These are phyloP conservation scores for Chrysocyon brachyurus DNA, from an alignment of 2,797 vertebrate species.

Conservation along the genomic window DNA sequence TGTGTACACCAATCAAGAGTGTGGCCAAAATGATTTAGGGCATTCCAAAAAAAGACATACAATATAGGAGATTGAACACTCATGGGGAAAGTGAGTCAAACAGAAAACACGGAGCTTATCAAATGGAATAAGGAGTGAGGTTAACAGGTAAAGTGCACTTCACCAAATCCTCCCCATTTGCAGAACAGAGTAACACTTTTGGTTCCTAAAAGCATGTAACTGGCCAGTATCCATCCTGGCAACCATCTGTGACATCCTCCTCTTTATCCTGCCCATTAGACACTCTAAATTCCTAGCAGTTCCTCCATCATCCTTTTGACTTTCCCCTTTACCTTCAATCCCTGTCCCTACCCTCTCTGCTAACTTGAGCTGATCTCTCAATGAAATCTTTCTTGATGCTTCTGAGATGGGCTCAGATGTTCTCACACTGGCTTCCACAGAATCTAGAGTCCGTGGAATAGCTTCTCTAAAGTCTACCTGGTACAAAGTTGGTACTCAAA, in stretches of 20 bases:
- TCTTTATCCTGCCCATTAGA: not conserved
- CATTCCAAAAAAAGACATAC: not conserved
- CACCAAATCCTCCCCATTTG: not conserved
- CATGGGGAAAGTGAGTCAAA: not conserved
- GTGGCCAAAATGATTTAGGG: not conserved
- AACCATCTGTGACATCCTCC: not conserved
- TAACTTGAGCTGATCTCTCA: slow-evolving; percentile 20
- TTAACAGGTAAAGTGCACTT: not conserved
- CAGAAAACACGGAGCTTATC: not conserved
- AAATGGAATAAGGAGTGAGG: not conserved
- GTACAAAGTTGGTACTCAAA: not conserved
- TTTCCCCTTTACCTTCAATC: not conserved
- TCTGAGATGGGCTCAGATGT: not conserved
- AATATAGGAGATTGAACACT: not conserved
- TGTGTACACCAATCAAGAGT: not conserved
- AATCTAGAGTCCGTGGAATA: not conserved
- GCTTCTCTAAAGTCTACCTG: not conserved
- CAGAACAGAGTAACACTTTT: not conserved
- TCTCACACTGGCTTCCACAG: not conserved
- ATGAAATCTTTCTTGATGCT: not conserved
- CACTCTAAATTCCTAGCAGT: not conserved
- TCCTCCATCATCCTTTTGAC: not conserved
- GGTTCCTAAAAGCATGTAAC: not conserved
- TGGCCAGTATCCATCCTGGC: not conserved
- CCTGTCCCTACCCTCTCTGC: not conserved